Base-by-base conservation (phyloP, 2,888 invertebrate species). In the Synanthedon myopaeformis region DNA sequence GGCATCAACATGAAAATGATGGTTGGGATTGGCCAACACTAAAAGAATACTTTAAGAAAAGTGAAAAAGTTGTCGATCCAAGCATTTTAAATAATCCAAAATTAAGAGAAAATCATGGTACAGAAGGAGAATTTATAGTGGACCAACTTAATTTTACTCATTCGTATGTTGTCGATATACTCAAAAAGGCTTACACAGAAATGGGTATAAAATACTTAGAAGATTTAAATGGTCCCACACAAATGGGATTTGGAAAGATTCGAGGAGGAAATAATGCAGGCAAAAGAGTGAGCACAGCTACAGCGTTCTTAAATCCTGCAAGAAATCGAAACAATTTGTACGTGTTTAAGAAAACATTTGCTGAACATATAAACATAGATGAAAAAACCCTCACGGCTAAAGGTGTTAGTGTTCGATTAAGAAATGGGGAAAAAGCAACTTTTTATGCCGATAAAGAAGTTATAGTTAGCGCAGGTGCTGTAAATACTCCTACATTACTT, bases 201-300 rank as follows among this genome's bases (percentile, higher is more conserved):
- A 65, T 89, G 59, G 89, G 89, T 2, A 70, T 89, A 49, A 73
- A 75, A 23, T 83, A 77, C 59, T 65, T 88, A 51, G 72, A 82
- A 41, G 74, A 85, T 56, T 68, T 86, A 42, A 85, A 84, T 55
- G 84, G 85, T 0, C 71, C 72, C 0, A 76, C 77, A 4, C 89
- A 90, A 69, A 80, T 89, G 62, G 90, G 89, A 1, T 79, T 89
- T n/a, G 89, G 87, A 13, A 89, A 84, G 60, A 78, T 89, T 12
- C 81, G 88, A 64, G 90, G 89, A 2, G 79, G 83, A 1, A 79
- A 82, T 53, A 59, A 88, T 56, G 77, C 86, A 59, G 90, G 90
- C 0, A 82, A 74, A 56, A 72, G 90, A 61, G 89, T 90, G 11
- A 90, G 89, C 62, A 88, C 89, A 11, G 86, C 88, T 1, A 89